phyloP scores from a whole-genome alignment of 2,113 vertebrate genomes.

The Heterotis niloticus region DNA sequence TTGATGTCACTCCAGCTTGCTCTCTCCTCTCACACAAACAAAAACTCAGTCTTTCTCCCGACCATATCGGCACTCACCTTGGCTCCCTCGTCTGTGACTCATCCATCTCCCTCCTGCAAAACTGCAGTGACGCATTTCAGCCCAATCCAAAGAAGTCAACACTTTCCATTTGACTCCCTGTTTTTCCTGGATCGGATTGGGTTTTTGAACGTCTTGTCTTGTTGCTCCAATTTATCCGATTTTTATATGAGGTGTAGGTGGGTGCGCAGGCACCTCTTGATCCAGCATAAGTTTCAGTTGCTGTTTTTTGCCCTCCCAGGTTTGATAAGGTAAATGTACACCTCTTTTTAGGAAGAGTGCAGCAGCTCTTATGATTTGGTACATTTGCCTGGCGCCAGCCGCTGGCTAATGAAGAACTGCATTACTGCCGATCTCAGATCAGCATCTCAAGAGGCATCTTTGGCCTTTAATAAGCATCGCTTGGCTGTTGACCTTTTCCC shows the following conservation, averaged over 20 bases:
- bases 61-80: background rate
- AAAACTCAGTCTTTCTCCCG: background rate
- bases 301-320: too few relatives aligned
- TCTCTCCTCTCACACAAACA: background rate
- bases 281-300: too few relatives aligned
- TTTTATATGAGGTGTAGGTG: background rate
- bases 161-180: background rate
- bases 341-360: too few relatives aligned
- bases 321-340: too few relatives aligned
- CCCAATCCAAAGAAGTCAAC: background rate
- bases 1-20: background rate
- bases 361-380: too few relatives aligned
- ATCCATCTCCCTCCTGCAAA: constrained; percentile 8
- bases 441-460: too few relatives aligned
- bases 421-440: too few relatives aligned
- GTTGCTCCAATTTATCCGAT: too few relatives aligned
- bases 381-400: too few relatives aligned
- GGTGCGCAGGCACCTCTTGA: background rate
- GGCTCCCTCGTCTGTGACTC: constrained; percentile 4
- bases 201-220: background rate
- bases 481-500: too few relatives aligned
- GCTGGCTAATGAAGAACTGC: too few relatives aligned
- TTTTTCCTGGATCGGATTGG: background rate
- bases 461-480: too few relatives aligned
- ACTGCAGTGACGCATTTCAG: background rate